Evolutionary conservation across 35 echinoderm and acorn worm genomes (phyloP), one percentile per base, ranked within the genome.

Genomic region (Chiridota heheva): DNA sequence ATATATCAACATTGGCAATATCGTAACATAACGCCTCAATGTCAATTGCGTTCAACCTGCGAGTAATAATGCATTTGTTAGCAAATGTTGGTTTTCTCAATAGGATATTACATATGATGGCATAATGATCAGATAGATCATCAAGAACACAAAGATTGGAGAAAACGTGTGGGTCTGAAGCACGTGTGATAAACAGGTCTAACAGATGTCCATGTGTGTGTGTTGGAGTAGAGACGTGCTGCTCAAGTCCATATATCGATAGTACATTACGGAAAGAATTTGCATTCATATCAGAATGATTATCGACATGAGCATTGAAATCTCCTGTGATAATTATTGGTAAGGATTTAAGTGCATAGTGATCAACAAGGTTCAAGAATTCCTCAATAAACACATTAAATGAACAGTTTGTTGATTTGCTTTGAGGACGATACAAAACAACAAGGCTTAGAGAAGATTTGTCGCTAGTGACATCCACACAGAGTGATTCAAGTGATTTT

Each of bases 281-380:
- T 20, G 73, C 60, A 0, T 55, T 20, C 0, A 1, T n/a, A 60
- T 82, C 77, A 25, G 24, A 7, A 33, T 38, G 0, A 60, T n/a
- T 35, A 73, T 88, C 86, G 8, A 90, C 33, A 38, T 76, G 79
- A 26, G 77, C 10, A 77, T 84, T 90, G 22, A 90, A 84, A 38
- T 83, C 80, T 12, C 87, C 80, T 22, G 70, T 63, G 25, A 90
- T 32, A 15, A 90, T 40, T 44, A 89, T 5, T 31, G 18, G 51
- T 60, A 28, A 29, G 31, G 37, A 16, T 63, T 15, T 37, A 36
- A 62, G 40, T 25, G 62, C 13, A 59, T 76, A 46, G 8, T 76
- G 30, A 63, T 42, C 56, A 26, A 86, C 48, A 60, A 85, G 48
- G 37, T 55, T 42, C 31, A 24, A 25, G 12, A 85, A 60, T 40